phyloP scores from a whole-genome alignment of 2,797 vertebrate genomes.

The Triplophysa yarkandensis region DNA sequence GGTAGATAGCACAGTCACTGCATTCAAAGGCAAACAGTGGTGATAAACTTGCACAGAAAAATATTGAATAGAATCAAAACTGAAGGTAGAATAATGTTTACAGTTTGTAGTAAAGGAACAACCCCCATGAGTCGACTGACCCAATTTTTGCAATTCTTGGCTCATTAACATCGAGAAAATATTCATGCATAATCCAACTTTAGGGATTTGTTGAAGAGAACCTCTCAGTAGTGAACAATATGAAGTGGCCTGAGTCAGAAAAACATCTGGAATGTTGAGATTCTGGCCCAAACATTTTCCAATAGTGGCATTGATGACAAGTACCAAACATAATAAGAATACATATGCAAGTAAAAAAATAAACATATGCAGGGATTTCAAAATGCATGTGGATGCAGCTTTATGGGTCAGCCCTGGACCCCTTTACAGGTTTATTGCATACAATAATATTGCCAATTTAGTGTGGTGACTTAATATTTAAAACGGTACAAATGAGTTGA shows the following conservation, averaged over 20 bases:
- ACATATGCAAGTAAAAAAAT: background rate
- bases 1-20: slow-evolving; percentile 65
- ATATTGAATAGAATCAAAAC: slow-evolving; percentile 54
- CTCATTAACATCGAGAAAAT: slow-evolving; percentile 18
- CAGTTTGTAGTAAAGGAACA: too few species aligned
- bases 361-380: slow-evolving; percentile 2
- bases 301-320: background rate
- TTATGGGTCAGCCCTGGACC: slow-evolving; percentile 2
- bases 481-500: background rate
- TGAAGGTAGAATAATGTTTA: too few species aligned
- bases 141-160: slow-evolving; percentile 32
- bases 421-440: slow-evolving; percentile 33
- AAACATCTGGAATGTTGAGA: slow-evolving; percentile 20
- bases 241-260: slow-evolving; percentile 19
- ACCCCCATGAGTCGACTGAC: slow-evolving; percentile 18
- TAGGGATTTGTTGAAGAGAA: slow-evolving; percentile 41
- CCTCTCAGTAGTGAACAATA: slow-evolving; percentile 29
- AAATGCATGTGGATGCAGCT: background rate
- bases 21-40: slow-evolving; percentile 73
- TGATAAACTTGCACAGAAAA: slow-evolving; percentile 62
- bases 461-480: background rate
- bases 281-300: slow-evolving; percentile 23
- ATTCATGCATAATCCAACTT: slow-evolving; percentile 32
- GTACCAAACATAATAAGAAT: slow-evolving; percentile 1
- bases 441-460: background rate